Base-by-base conservation (phyloP, 1,140 invertebrate genomes). In the Drosophila asahinai region DNA sequence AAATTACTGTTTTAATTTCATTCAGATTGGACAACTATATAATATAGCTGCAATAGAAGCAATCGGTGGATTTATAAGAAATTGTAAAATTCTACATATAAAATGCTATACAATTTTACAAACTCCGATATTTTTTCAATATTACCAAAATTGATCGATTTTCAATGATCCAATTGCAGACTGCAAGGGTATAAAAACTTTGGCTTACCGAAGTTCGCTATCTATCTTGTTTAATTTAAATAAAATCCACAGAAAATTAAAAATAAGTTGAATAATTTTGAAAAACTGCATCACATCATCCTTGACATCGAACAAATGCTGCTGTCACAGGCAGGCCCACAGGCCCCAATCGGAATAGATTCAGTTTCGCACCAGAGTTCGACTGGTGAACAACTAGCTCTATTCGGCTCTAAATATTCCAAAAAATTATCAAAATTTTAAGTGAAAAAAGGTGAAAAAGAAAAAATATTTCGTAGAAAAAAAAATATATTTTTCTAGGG, bases 361-460 rank as follows among this genome's bases (percentile, higher is more conserved):
- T 72, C 52, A 72, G 68, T 72, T 65, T 36, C 47, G 61, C 38
- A 54, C 49, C 61, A 58, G 68, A 65, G 61, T 62, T 65, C 36
- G 62, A 51, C 62, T 58, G 68, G 62, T 27, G 62, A 36, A 49
- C 22, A 65, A 30, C 43, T 49, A 12, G 0, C 17, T 54, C 2
- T 54, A 5, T 65, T 71, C 22, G 40, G 52, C 3, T 15, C 2
- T 1, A 17, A 27, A 38, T 19, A 14, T 7, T 47, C 2, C 0
- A 36, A 25, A 60, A 49, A 63, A 22, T 6, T 3, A 19, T 12
- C 19, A 12, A 70, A 70, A 66, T 57, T 55, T 11, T 42, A 2
- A 30, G 68, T 72, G 17, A 47, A 22, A 57, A 71, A n/a, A 52
- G 11, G 49, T 38, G 25, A n/a, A 2, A 36, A 55, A 47, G n/a